A percentile compares a stretch with the other conserved stretches of the same genome.
phyloP scores from a whole-genome alignment of 1,140 invertebrate genomes.

The Platyscapa corneri region DNA sequence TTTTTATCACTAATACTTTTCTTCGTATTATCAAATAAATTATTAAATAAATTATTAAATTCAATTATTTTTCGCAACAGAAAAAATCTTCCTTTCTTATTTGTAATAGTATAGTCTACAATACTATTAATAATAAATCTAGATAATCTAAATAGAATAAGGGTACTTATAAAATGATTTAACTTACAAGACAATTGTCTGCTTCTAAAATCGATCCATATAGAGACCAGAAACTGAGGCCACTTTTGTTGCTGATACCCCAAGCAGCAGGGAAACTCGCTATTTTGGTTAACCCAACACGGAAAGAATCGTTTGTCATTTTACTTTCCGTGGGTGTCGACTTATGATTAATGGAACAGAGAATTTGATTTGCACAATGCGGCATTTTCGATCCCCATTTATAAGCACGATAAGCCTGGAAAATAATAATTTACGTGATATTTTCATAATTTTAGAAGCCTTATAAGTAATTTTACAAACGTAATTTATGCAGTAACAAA shows the following conservation, averaged over 20 bases:
- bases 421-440: constrained; percentile 6
- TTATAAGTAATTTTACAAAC: too few relatives aligned
- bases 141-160: not conserved
- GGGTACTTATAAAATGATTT: not conserved
- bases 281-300: constrained; percentile 80
- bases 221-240: constrained; percentile 78
- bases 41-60: too few relatives aligned
- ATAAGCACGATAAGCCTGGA: constrained; percentile 81
- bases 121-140: too few relatives aligned
- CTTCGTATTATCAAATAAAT: too few relatives aligned
- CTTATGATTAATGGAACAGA: constrained; percentile 83
- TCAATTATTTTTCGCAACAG: too few relatives aligned
- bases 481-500: too few relatives aligned
- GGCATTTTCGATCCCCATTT: constrained; percentile 81
- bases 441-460: too few relatives aligned
- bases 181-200: constrained; percentile 77
- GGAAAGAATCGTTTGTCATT: constrained; percentile 53
- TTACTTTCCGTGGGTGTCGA: constrained; percentile 61
- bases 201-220: constrained; percentile 79
- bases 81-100: too few relatives aligned
- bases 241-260: constrained; percentile 79
- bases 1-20: too few relatives aligned
- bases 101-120: too few relatives aligned
- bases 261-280: constrained; percentile 83
- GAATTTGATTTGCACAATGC: constrained; percentile 83